phyloP scores from a whole-genome alignment of 2,888 invertebrate species.

The Oxycera nigricornis region DNA sequence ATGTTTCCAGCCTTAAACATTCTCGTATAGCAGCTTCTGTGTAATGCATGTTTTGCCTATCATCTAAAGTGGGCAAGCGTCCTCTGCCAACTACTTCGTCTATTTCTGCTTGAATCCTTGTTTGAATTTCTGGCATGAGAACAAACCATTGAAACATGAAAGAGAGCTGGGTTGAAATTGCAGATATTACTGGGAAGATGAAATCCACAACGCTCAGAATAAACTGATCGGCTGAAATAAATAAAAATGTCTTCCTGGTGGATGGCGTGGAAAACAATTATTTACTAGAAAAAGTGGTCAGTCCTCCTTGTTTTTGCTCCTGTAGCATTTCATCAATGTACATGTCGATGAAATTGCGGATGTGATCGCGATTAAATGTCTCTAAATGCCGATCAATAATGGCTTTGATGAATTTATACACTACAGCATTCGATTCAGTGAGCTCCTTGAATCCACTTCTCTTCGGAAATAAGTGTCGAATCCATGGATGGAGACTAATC shows the following conservation, averaged over 20 bases:
- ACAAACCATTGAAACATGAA: constrained; percentile 66
- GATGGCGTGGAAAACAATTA: not conserved
- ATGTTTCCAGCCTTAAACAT: constrained; percentile 66
- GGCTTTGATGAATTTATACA: constrained; percentile 65
- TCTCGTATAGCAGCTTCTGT: constrained; percentile 71
- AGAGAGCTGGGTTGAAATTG: constrained; percentile 63
- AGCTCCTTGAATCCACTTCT: constrained; percentile 66
- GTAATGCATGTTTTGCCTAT: constrained; percentile 67
- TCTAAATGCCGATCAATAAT: constrained; percentile 63
- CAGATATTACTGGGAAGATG: constrained; percentile 68
- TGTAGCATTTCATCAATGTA: constrained; percentile 68
- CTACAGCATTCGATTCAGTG: constrained; percentile 61
- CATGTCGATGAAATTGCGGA: constrained; percentile 69
- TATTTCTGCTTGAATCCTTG: constrained; percentile 69
- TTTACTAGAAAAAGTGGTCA: constrained; percentile 64
- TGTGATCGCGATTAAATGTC: constrained; percentile 61
- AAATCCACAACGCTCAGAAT: constrained; percentile 67
- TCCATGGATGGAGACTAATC: constrained; percentile 68
- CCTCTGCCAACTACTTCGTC: constrained; percentile 69
- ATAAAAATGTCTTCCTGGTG: not conserved
- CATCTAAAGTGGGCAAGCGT: constrained; percentile 68
- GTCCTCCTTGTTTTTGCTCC: constrained; percentile 55
- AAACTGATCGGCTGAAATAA: constrained; percentile 66
- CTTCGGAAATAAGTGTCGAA: constrained; percentile 68
- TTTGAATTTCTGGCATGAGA: constrained; percentile 66